Conservation (phyloP, 2,888 invertebrate genomes). For the Trimorus sp. region DNA sequence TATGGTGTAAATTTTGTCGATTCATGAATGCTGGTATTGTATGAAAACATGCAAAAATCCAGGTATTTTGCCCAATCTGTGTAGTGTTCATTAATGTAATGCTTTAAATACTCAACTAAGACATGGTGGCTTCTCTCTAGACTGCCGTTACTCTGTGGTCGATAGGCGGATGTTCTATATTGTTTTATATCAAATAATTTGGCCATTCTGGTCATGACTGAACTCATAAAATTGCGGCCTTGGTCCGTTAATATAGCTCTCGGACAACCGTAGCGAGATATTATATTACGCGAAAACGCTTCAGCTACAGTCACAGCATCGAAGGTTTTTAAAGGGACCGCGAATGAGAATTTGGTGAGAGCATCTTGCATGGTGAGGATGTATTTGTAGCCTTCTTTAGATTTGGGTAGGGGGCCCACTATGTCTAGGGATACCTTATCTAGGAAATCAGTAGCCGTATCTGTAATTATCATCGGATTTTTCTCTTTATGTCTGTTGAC, state of each 20-base stretch:
- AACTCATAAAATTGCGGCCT: slow-evolving; percentile 1
- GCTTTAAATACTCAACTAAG: slow-evolving; percentile 24
- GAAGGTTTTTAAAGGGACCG: background rate
- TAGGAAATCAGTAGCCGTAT: background rate
- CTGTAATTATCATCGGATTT: slow-evolving; percentile 26
- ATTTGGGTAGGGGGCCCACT: background rate
- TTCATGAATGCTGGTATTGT: slow-evolving; percentile 19
- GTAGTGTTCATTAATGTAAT: slow-evolving; percentile 8
- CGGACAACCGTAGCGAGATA: slow-evolving; percentile 2
- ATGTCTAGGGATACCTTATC: slow-evolving; percentile 21
- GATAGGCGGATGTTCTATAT: background rate
- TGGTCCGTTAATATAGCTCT: slow-evolving; percentile 12
- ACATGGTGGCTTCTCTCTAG: slow-evolving; percentile 39
- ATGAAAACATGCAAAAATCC: slow-evolving; percentile 12
- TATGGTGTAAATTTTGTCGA: slow-evolving; percentile 35
- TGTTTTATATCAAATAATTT: slow-evolving; percentile 16
- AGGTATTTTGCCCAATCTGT: slow-evolving; percentile 7
- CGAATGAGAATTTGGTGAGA: slow-evolving; percentile 2
- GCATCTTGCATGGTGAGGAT: slow-evolving; percentile 15
- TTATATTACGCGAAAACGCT: background rate
- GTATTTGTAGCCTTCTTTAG: background rate
- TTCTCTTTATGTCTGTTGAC: background rate
- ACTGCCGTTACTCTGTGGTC: slow-evolving; percentile 14
- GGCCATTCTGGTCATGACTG: background rate
- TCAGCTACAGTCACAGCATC: background rate